These are phyloP conservation scores for Fregata magnificens DNA, from an alignment of 2,113 vertebrate genomes.

Conservation along the genomic window DNA sequence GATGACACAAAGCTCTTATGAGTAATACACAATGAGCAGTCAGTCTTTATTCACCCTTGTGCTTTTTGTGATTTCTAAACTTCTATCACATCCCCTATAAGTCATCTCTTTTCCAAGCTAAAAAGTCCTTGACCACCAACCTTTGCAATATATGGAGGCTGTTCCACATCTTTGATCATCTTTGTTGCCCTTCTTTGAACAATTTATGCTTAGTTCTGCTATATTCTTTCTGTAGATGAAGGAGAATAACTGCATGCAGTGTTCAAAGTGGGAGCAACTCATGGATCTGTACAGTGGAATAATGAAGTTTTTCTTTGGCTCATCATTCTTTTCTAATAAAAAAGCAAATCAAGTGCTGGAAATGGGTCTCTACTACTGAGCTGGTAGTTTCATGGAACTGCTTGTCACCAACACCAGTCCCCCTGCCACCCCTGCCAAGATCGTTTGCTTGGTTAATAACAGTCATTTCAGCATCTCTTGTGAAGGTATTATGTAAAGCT, in stretches of 20 bases:
- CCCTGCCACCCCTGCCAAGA: fast-evolving
- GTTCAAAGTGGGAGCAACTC: background rate
- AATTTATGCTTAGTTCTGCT: background rate
- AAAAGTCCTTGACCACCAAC: background rate
- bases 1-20: background rate
- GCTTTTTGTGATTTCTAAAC: background rate
- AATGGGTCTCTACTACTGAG: background rate
- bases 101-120: background rate
- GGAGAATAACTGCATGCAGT: background rate
- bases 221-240: background rate
- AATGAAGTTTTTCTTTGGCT: background rate
- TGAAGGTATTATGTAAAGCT: background rate
- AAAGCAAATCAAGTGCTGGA: background rate
- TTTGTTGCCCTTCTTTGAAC: background rate
- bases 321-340: background rate
- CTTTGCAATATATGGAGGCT: background rate
- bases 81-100: background rate
- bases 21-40: background rate
- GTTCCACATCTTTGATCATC: background rate
- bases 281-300: background rate
- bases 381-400: background rate
- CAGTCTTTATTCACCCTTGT: background rate
- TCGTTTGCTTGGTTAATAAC: background rate
- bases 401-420: background rate
- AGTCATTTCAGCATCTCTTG: background rate